These are phyloP conservation scores for Cryptotis parvus DNA, from an alignment of 2,113 vertebrate genomes.

Conservation along the genomic window DNA sequence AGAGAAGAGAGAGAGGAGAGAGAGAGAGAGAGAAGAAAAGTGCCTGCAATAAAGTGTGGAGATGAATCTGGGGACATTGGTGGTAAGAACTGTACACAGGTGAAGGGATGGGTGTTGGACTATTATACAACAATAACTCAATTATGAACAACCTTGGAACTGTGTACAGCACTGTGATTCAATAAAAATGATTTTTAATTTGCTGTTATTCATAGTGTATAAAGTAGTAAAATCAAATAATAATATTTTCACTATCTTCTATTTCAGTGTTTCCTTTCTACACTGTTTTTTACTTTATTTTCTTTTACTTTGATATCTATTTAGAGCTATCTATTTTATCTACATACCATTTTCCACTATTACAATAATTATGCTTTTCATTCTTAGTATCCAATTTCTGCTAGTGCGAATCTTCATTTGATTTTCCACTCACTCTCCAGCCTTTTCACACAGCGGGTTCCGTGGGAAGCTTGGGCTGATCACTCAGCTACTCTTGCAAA, in stretches of 20 bases:
- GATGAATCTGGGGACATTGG: too few relatives aligned
- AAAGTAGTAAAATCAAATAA: conserved; percentile 18
- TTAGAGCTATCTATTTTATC: not conserved
- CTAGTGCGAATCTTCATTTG: conserved; percentile 55
- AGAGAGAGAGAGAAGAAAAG: too few relatives aligned
- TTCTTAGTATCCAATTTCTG: conserved; percentile 40
- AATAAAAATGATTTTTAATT: too few relatives aligned
- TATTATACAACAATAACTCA: too few relatives aligned
- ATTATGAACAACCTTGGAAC: too few relatives aligned
- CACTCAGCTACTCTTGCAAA: conserved; percentile 56
- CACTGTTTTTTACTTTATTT: conserved; percentile 1
- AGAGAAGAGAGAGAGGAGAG: too few relatives aligned
- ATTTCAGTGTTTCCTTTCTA: not conserved
- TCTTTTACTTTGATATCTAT: conserved; percentile 1
- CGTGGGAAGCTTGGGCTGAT: conserved; percentile 55
- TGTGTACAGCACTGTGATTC: too few relatives aligned
- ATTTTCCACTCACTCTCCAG: conserved; percentile 54
- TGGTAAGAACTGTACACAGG: too few relatives aligned
- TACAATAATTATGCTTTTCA: conserved; percentile 32
- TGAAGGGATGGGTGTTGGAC: too few relatives aligned
- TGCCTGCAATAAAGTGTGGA: too few relatives aligned
- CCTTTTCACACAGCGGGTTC: conserved; percentile 52
- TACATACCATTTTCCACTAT: conserved; percentile 39
- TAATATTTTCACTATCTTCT: not conserved
- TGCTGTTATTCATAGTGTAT: too few relatives aligned